phyloP scores from a whole-genome alignment of 2,113 vertebrate species.

The Damaliscus lunatus region DNA sequence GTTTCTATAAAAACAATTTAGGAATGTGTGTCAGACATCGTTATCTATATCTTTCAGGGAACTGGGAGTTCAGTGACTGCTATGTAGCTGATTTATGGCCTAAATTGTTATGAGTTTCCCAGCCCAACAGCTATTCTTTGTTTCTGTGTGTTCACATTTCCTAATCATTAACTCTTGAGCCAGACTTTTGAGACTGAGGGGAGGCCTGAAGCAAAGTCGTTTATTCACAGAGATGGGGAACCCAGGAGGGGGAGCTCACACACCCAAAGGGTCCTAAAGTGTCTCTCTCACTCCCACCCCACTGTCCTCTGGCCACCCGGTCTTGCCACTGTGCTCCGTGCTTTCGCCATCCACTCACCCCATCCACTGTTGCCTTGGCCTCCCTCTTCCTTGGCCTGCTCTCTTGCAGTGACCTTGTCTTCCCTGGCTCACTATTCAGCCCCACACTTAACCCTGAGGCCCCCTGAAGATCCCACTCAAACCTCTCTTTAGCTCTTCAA shows the following conservation, averaged over 20 bases:
- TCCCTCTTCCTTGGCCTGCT: background rate
- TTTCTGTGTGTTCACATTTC: background rate
- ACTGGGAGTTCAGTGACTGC: background rate
- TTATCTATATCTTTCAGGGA: background rate
- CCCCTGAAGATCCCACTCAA: background rate
- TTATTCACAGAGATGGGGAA: background rate
- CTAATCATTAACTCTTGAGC: background rate
- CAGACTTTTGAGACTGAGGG: background rate
- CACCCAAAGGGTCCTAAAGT: background rate
- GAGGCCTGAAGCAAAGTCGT: background rate
- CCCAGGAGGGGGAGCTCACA: background rate
- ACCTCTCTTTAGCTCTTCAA: background rate
- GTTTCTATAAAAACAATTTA: background rate
- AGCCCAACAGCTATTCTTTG: background rate
- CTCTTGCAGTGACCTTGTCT: background rate
- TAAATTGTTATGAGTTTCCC: background rate
- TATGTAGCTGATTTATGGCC: background rate
- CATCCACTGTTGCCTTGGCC: too few relatives aligned
- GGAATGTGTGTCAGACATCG: background rate
- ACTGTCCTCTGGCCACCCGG: rapidly evolving
- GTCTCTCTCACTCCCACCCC: background rate
- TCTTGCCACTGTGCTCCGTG: rapidly evolving
- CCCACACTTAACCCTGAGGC: background rate
- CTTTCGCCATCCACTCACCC: background rate
- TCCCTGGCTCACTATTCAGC: background rate